phyloP scores from a whole-genome alignment of 2,888 invertebrate genomes.

The Orthosia incerta region DNA sequence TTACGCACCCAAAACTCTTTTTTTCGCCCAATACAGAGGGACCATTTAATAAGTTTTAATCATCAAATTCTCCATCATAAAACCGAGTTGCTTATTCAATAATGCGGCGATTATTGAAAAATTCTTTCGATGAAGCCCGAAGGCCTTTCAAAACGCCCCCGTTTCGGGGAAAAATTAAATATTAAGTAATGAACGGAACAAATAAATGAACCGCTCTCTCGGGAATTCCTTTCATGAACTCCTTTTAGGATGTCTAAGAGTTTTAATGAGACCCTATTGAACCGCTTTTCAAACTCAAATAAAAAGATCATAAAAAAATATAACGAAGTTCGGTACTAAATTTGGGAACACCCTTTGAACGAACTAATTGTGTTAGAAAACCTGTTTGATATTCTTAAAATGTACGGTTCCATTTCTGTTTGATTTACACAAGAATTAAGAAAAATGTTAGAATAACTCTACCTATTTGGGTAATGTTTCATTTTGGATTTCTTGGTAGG shows the following conservation, averaged over 20 bases:
- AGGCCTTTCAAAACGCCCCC: slow-evolving; percentile 70
- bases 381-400: slow-evolving; percentile 83
- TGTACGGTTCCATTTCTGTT: slow-evolving; percentile 74
- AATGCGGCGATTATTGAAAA: slow-evolving; percentile 83
- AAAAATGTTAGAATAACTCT: slow-evolving; percentile 11
- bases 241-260: slow-evolving; percentile 80
- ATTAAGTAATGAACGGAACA: slow-evolving; percentile 83
- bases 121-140: slow-evolving; percentile 75
- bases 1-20: slow-evolving; percentile 53
- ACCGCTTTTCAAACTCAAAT: slow-evolving; percentile 85
- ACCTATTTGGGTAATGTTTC: not conserved
- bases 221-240: slow-evolving; percentile 79
- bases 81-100: slow-evolving; percentile 82
- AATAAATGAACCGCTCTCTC: slow-evolving; percentile 80
- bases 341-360: slow-evolving; percentile 61
- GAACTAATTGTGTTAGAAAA: slow-evolving; percentile 83
- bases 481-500: not conserved
- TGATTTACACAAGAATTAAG: slow-evolving; percentile 39
- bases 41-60: slow-evolving; percentile 76
- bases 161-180: slow-evolving; percentile 75
- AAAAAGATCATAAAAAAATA: slow-evolving; percentile 86
- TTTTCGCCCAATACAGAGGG: slow-evolving; percentile 39
- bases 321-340: slow-evolving; percentile 75
- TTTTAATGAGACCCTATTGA: slow-evolving; percentile 86
- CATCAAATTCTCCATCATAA: slow-evolving; percentile 77